Evolutionary conservation across 2,888 invertebrate genomes (phyloP).

Genomic region (Didymodactylos carnosus): DNA sequence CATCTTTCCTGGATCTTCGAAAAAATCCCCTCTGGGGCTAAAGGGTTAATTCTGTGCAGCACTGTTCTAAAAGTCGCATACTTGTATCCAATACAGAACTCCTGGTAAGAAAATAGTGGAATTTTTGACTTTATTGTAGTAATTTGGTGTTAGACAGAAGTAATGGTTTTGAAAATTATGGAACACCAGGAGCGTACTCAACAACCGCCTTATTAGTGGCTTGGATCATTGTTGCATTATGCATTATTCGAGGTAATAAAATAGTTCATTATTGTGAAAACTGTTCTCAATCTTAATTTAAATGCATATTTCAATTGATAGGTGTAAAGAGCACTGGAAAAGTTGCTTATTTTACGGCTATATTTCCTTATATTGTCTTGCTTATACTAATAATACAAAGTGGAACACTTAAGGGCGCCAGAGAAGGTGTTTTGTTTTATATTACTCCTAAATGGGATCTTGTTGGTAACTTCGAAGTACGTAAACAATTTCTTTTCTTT

Average conservation of each 20-base stretch:
- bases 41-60: too few species aligned
- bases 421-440: not conserved
- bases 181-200: not conserved
- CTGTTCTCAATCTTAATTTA: not conserved
- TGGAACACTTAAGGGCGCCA: not conserved
- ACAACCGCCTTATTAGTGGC: not conserved
- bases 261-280: not conserved
- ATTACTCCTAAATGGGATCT: not conserved
- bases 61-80: too few species aligned
- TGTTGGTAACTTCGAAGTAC: not conserved
- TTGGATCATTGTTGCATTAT: not conserved
- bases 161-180: not conserved
- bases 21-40: too few species aligned
- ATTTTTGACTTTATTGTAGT: not conserved
- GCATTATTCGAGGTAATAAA: not conserved
- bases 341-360: not conserved
- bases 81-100: too few species aligned
- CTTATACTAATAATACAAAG: not conserved
- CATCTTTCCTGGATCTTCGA: too few species aligned
- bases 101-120: too few species aligned
- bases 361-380: not conserved
- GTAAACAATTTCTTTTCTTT: not conserved
- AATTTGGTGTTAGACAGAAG: not conserved
- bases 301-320: not conserved
- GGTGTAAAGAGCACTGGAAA: too few species aligned